phyloP scores from a whole-genome alignment of 1,140 invertebrate genomes.

The Thaumetopoea pityocampa region DNA sequence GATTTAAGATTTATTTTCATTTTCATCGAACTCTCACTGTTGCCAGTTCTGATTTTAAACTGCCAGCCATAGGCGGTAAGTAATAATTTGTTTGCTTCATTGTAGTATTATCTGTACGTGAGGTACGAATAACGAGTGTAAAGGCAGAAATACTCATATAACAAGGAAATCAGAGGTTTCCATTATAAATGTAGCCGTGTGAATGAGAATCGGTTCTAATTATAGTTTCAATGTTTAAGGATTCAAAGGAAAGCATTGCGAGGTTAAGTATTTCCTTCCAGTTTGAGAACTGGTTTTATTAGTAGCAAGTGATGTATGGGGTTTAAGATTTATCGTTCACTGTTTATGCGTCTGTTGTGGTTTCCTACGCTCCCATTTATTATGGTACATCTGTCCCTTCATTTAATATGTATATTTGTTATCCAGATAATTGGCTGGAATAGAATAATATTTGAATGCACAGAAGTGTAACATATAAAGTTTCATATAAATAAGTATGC shows the following conservation, averaged over 20 bases:
- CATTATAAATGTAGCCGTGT: conserved; percentile 36
- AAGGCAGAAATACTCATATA: conserved; percentile 51
- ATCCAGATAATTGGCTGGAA: too few species aligned
- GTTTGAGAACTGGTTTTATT: conserved; percentile 13
- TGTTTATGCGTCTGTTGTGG: conserved; percentile 3
- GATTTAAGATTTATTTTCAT: conserved; percentile 24
- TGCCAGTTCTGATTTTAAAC: conserved; percentile 38
- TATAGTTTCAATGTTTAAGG: conserved; percentile 20
- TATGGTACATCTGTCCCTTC: too few species aligned
- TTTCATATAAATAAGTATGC: too few species aligned
- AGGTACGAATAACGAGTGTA: conserved; percentile 55
- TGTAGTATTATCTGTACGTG: conserved; percentile 70
- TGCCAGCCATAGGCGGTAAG: conserved; percentile 53
- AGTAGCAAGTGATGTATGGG: conserved; percentile 7
- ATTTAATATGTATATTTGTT: too few species aligned
- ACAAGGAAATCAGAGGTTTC: conserved; percentile 56
- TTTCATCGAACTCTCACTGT: conserved; percentile 20
- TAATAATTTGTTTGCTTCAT: conserved; percentile 72
- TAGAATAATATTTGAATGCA: too few species aligned
- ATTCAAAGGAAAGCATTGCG: conserved; percentile 12
- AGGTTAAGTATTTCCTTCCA: conserved; percentile 12
- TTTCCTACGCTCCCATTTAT: not conserved
- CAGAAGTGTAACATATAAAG: too few species aligned
- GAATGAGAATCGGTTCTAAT: conserved; percentile 30
- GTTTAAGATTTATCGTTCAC: conserved; percentile 4